Conservation (phyloP, 2,113 vertebrate species). For the Equus quagga region DNA sequence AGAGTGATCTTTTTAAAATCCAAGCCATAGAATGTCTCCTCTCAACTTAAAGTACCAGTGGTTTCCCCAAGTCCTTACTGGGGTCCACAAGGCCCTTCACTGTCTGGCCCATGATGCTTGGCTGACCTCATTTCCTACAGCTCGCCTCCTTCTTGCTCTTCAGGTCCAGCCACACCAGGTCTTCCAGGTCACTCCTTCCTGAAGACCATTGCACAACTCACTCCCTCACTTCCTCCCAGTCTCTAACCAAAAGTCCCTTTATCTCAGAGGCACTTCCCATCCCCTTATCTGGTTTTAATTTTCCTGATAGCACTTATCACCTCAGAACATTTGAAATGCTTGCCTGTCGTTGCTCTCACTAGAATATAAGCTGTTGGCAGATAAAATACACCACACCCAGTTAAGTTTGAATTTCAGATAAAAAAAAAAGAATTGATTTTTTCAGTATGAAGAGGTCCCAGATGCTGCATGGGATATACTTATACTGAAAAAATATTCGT, state of each 20-base stretch:
- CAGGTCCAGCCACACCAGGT: neutral
- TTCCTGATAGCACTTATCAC: neutral
- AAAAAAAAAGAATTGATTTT: neutral
- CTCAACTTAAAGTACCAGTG: neutral
- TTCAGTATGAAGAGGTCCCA: neutral
- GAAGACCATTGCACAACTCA: neutral
- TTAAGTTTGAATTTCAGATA: slow-evolving; percentile 47
- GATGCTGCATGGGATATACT: neutral
- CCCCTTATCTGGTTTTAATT: slow-evolving; percentile 28
- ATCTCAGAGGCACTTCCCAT: neutral
- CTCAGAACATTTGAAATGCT: neutral
- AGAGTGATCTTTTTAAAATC: slow-evolving; percentile 40
- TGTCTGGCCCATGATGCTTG: neutral
- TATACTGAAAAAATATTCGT: neutral
- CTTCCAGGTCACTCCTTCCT: neutral
- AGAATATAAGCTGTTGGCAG: neutral
- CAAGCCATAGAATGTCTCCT: neutral
- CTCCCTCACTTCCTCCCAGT: neutral
- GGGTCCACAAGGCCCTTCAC: neutral
- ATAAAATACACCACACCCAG: neutral
- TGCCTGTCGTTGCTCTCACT: neutral
- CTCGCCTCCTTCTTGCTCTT: neutral
- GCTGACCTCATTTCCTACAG: neutral
- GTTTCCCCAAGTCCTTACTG: neutral
- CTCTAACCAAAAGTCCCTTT: neutral